Evolutionary conservation across 2,888 invertebrate genomes (phyloP).

Genomic region (Eupeodes latifasciatus): DNA sequence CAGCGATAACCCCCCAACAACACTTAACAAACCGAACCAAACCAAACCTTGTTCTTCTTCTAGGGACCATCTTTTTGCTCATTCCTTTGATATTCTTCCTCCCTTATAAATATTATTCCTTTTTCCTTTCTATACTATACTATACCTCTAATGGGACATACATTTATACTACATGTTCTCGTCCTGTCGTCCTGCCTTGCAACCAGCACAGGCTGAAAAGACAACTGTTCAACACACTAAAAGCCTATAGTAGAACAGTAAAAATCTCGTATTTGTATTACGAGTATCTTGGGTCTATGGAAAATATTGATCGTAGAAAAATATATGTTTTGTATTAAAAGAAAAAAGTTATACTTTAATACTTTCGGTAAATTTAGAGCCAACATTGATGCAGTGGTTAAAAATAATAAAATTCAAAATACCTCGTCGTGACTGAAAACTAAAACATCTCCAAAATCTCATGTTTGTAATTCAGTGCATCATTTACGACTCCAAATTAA

Average conservation of each 20-base stretch:
- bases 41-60: conserved; percentile 8
- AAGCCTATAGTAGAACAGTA: not conserved
- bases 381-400: too few species aligned
- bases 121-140: conserved; percentile 3
- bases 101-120: conserved; percentile 49
- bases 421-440: too few species aligned
- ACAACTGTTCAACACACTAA: not conserved
- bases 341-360: too few species aligned
- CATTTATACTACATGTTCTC: conserved; percentile 13
- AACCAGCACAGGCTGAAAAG: conserved; percentile 22
- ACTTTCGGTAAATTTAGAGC: too few species aligned
- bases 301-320: not conserved
- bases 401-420: too few species aligned
- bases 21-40: conserved; percentile 10
- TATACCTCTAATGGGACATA: conserved; percentile 65
- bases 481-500: too few species aligned
- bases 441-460: too few species aligned
- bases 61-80: conserved; percentile 31
- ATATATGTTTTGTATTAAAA: too few species aligned
- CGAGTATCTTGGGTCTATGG: not conserved
- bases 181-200: conserved; percentile 22
- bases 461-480: too few species aligned
- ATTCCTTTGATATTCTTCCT: conserved; percentile 37
- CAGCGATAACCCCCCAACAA: conserved; percentile 22
- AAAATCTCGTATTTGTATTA: not conserved